Percentiles rank a stretch among this genome's conserved stretches.
Evolutionary conservation across 2,888 invertebrate species (phyloP).

Genomic region (Opisthograptis luteolata): DNA sequence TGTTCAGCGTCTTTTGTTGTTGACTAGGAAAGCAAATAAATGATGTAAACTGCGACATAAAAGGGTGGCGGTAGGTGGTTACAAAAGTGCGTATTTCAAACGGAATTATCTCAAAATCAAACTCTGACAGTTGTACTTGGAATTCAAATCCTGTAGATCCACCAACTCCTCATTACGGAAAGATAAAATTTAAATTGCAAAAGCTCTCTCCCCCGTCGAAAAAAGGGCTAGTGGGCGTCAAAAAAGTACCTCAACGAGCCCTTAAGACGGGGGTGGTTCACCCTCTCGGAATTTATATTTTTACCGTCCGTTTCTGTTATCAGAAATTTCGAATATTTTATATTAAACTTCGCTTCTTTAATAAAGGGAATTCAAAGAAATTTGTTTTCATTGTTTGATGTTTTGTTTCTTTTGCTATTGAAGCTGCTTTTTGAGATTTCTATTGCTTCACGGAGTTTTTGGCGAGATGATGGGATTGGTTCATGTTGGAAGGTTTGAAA

Average conservation of each 20-base stretch:
- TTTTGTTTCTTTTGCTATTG: slow-evolving; percentile 31
- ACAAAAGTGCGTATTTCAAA: neutral
- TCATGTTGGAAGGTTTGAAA: slow-evolving; percentile 3
- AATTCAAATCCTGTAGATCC: slow-evolving; percentile 37
- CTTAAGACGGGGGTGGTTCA: slow-evolving; percentile 45
- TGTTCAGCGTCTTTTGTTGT: too few relatives aligned
- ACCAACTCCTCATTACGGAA: slow-evolving; percentile 67
- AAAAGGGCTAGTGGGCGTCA: slow-evolving; percentile 76
- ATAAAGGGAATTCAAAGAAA: slow-evolving; percentile 18
- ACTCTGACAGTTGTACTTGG: slow-evolving; percentile 31
- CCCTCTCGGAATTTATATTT: slow-evolving; percentile 65
- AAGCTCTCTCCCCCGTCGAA: slow-evolving; percentile 65
- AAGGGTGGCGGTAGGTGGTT: neutral
- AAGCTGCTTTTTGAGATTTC: slow-evolving; percentile 22
- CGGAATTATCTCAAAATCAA: slow-evolving; percentile 33
- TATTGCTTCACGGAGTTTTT: slow-evolving; percentile 8
- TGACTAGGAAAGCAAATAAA: too few relatives aligned
- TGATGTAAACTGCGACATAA: too few relatives aligned
- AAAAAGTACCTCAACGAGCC: slow-evolving; percentile 62
- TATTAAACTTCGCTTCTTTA: slow-evolving; percentile 14
- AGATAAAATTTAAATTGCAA: slow-evolving; percentile 83
- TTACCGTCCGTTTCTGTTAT: slow-evolving; percentile 64
- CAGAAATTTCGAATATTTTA: slow-evolving; percentile 49
- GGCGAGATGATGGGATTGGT: neutral
- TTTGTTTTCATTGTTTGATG: slow-evolving; percentile 26